Evolutionary conservation across 1,140 invertebrate species (phyloP).

Genomic region (Drosophila albomicans): DNA sequence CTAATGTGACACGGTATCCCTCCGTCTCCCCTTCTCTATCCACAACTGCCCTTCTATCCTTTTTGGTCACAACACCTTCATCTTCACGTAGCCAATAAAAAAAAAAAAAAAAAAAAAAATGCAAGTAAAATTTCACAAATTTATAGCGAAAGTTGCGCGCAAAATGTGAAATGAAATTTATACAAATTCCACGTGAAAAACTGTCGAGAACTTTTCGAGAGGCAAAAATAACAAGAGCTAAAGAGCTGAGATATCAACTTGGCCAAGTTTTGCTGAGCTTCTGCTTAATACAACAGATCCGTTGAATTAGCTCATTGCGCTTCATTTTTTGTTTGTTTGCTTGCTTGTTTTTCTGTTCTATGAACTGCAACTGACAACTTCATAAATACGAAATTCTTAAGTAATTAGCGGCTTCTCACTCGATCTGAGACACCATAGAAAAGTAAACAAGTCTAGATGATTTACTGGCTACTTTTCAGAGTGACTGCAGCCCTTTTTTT

Average conservation of each 20-base stretch:
- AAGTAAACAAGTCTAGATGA: no score
- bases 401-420: neutral
- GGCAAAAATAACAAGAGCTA: constrained; percentile 4
- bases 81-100: neutral
- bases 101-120: neutral
- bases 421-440: no score
- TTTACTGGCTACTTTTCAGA: no score
- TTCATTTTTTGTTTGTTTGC: constrained; percentile 27
- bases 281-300: constrained; percentile 18
- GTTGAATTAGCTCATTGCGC: neutral
- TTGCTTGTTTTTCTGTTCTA: neutral
- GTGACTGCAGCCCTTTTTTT: no score
- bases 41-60: neutral
- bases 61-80: no score
- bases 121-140: constrained; percentile 32
- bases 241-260: constrained; percentile 14
- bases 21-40: neutral
- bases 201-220: constrained; percentile 60
- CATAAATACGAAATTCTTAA: neutral
- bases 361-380: constrained; percentile 1
- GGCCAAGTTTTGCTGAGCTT: neutral
- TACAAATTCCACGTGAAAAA: constrained; percentile 74
- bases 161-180: constrained; percentile 80
- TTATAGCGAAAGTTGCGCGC: constrained; percentile 65
- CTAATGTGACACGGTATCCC: constrained; percentile 55